Percentiles rank a stretch among this genome's conserved stretches.
phyloP scores from a whole-genome alignment of 2,888 invertebrate genomes.

The Hydraecia micacea region DNA sequence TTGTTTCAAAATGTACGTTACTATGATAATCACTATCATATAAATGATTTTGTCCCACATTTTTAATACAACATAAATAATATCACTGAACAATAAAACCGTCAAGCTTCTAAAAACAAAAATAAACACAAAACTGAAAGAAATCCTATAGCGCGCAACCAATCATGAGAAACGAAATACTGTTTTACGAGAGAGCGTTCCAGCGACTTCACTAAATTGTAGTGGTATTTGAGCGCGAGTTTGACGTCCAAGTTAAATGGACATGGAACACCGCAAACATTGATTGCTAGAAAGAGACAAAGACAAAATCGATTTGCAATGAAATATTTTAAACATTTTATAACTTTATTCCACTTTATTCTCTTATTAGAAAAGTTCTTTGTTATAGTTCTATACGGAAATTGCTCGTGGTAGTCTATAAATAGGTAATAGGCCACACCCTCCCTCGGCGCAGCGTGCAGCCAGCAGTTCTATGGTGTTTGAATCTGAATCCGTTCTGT shows the following conservation, averaged over 20 bases:
- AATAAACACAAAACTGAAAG: constrained; percentile 65
- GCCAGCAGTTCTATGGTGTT: background rate
- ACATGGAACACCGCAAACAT: constrained; percentile 47
- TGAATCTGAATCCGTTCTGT: background rate
- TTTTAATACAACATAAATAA: constrained; percentile 53
- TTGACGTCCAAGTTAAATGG: constrained; percentile 35
- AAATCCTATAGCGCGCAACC: constrained; percentile 59
- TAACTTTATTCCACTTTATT: background rate
- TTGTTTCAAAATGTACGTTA: constrained; percentile 86
- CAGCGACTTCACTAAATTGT: constrained; percentile 27
- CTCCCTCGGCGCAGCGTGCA: background rate
- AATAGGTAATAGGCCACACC: background rate
- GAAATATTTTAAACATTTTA: background rate
- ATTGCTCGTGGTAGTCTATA: background rate
- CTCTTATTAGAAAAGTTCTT: background rate
- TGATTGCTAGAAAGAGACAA: constrained; percentile 42
- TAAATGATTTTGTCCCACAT: constrained; percentile 88
- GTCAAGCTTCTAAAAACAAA: constrained; percentile 64
- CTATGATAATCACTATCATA: constrained; percentile 78
- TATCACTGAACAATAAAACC: constrained; percentile 51
- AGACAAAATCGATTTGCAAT: constrained; percentile 20
- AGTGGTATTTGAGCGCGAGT: constrained; percentile 32
- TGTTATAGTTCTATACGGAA: background rate
- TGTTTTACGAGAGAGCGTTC: constrained; percentile 46
- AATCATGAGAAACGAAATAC: constrained; percentile 66